These are phyloP conservation scores for Troides aeacus DNA, from an alignment of 2,888 invertebrate species.

Conservation along the genomic window DNA sequence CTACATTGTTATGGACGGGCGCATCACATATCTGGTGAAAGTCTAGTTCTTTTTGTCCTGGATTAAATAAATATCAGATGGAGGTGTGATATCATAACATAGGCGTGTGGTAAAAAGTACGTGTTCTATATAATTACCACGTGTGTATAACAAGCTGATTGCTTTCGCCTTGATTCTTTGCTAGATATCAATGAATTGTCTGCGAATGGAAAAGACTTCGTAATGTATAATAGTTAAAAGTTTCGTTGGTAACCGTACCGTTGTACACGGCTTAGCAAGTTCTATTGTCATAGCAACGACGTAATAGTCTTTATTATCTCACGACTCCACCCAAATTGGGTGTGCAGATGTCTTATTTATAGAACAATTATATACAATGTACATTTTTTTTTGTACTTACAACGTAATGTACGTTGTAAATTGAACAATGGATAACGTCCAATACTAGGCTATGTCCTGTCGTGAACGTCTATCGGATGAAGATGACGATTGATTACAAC, in stretches of 20 bases:
- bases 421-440: slow-evolving; percentile 5
- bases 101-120: background rate
- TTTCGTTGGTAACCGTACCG: slow-evolving; percentile 47
- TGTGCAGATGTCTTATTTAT: slow-evolving; percentile 30
- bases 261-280: slow-evolving; percentile 42
- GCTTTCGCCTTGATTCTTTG: slow-evolving; percentile 29
- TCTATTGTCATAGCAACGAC: slow-evolving; percentile 44
- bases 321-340: slow-evolving; percentile 40
- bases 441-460: too few species aligned
- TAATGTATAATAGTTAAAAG: slow-evolving; percentile 41
- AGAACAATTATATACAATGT: slow-evolving; percentile 21
- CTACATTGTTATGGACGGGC: background rate
- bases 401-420: background rate
- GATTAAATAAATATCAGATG: background rate
- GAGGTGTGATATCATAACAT: background rate
- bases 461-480: too few species aligned
- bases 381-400: background rate
- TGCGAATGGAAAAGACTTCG: slow-evolving; percentile 28
- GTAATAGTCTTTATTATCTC: slow-evolving; percentile 43
- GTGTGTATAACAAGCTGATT: slow-evolving; percentile 29
- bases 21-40: too few species aligned
- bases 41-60: too few species aligned
- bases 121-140: slow-evolving; percentile 15
- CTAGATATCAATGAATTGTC: slow-evolving; percentile 32
- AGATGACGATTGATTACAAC: background rate